Percentiles rank a stretch among this genome's conserved stretches.
Evolutionary conservation across 2,797 vertebrate genomes (phyloP).

Genomic region (Telmatherina bonti): DNA sequence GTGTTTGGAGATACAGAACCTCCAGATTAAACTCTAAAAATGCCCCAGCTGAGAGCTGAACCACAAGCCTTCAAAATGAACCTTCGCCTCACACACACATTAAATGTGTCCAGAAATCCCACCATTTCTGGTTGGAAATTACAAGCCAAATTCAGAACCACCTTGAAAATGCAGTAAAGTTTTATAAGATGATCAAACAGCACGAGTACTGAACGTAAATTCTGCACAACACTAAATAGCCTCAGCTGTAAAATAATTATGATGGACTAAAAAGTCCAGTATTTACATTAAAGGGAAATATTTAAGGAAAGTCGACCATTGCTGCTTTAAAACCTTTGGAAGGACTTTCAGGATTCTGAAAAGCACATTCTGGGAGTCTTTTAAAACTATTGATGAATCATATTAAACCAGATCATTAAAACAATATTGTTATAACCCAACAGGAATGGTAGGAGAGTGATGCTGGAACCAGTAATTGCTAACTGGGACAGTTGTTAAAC

Average conservation of each 20-base stretch:
- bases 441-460: conserved; percentile 14
- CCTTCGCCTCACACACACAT: too few relatives aligned
- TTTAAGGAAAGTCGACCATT: background rate
- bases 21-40: too few relatives aligned
- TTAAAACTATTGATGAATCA: conserved; percentile 10
- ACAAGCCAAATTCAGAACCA: too few relatives aligned
- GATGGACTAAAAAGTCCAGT: background rate
- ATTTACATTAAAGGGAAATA: background rate
- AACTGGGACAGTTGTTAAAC: conserved; percentile 33
- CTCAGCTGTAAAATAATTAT: background rate
- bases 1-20: too few relatives aligned
- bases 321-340: background rate
- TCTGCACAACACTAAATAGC: background rate
- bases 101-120: background rate
- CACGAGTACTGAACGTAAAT: background rate
- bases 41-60: too few relatives aligned
- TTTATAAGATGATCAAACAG: background rate
- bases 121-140: background rate
- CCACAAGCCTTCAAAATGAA: too few relatives aligned
- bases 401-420: conserved; percentile 7
- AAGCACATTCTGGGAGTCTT: background rate
- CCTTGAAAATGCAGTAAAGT: background rate
- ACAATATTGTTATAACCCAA: conserved; percentile 13
- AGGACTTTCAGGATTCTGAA: background rate
- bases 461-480: conserved; percentile 25